Base-by-base conservation (phyloP, 2,888 invertebrate genomes). In the Cremastinae sp. region DNA sequence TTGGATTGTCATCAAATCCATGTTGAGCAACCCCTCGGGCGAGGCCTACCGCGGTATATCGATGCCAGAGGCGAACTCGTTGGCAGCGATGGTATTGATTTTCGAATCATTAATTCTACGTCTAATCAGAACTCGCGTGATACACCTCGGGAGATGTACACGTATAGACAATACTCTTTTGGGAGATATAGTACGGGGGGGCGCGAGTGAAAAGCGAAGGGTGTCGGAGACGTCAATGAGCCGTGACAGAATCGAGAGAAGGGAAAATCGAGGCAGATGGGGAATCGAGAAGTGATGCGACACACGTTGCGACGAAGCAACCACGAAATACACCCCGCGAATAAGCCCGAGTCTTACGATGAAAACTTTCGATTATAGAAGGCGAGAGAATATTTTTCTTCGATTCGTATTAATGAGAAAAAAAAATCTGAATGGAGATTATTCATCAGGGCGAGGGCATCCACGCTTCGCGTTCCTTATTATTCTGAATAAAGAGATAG, bases 41-140 rank as follows among this genome's bases (percentile, higher is more conserved):
- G 51, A 14, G 64, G 12, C 74, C 54, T 14, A 43, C 82, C 28
- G n/a, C n/a, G 80, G 78, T 78, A 86, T 86, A 86, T 87, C 87
- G 87, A 87, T 87, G 86, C 85, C 81, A 81, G 80, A 65, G 74
- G 70, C 77, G 65, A 65, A 79, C 34, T 16, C 16, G 56, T 14
- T 38, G 14, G 53, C 45, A 56, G 36, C 53, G 59, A 38, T 49
- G 83, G 87, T 89, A 89, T 89, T 89, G 89, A 89, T 89, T 89
- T 89, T 89, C 86, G 85, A 88, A 89, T 89, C 88, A 89, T 89
- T 89, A 89, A 89, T 89, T 89, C 86, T 83, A 85, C 88, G 87
- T 86, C 88, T 89, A 89, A 89, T 89, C 89, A 89, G 85, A 87
- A 83, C 79, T 82, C 82, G 81, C 79, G 78, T 41, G n/a, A 41